Percentiles rank a stretch among this genome's conserved stretches.
Conservation (phyloP, 2,797 vertebrate species). For the Poecilia velifera region DNA sequence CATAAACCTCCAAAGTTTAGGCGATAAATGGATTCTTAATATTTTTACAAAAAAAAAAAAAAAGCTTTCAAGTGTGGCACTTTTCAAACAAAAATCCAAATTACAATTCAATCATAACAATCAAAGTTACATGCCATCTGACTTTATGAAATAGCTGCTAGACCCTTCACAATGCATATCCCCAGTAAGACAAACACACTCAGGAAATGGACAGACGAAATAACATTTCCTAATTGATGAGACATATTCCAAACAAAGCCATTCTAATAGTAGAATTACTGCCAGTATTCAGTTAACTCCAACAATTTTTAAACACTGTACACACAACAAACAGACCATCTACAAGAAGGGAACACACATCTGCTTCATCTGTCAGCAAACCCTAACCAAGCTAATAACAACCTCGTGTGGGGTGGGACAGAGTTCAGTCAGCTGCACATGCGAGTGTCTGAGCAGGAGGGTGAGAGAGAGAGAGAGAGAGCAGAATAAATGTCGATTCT, state of each 20-base stretch:
- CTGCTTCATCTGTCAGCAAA: slow-evolving; percentile 74
- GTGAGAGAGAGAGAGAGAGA: slow-evolving; percentile 9
- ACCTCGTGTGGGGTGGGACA: slow-evolving; percentile 57
- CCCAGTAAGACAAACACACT: slow-evolving; percentile 6
- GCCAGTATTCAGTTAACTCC: slow-evolving; percentile 39
- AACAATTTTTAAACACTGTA: slow-evolving; percentile 43
- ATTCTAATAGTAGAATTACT: slow-evolving; percentile 12
- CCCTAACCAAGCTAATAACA: slow-evolving; percentile 61
- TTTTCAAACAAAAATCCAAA: slow-evolving; percentile 19
- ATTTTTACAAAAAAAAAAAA: not conserved
- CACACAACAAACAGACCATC: slow-evolving; percentile 39
- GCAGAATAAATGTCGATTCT: slow-evolving; percentile 44
- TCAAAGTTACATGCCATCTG: slow-evolving; percentile 32
- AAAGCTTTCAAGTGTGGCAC: slow-evolving; percentile 20
- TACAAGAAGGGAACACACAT: slow-evolving; percentile 58
- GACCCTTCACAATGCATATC: slow-evolving; percentile 1
- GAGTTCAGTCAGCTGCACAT: slow-evolving; percentile 54
- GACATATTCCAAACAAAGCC: slow-evolving; percentile 21
- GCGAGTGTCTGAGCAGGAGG: slow-evolving; percentile 22
- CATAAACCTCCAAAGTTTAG: not conserved
- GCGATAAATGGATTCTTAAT: not conserved
- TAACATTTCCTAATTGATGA: slow-evolving; percentile 17
- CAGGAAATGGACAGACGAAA: slow-evolving; percentile 25
- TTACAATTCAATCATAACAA: slow-evolving; percentile 10
- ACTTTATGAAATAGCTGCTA: slow-evolving; percentile 24